Conservation (phyloP, 64 coral and sea anemone genomes). For the Actinia equina region DNA sequence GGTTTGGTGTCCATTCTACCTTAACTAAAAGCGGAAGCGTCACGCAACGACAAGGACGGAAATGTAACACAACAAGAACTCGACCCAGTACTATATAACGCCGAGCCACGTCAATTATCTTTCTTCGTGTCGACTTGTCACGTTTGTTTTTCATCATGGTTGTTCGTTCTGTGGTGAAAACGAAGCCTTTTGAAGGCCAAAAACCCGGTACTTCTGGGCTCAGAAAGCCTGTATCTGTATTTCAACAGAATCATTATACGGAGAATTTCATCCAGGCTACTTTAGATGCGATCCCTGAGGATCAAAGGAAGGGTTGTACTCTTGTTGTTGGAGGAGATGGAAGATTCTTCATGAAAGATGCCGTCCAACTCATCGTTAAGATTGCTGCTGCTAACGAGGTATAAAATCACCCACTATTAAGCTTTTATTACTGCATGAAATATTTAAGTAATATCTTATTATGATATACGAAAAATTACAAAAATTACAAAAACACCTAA, state of each 20-base stretch:
- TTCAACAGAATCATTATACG: conserved; percentile 84
- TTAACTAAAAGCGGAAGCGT: neutral
- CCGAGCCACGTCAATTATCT: neutral
- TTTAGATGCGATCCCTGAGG: conserved; percentile 76
- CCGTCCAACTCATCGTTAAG: conserved; percentile 67
- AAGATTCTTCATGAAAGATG: conserved; percentile 81
- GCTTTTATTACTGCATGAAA: neutral
- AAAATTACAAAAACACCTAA: no score
- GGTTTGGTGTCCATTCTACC: neutral
- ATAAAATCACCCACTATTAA: neutral
- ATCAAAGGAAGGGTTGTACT: conserved; percentile 55
- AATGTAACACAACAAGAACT: neutral
- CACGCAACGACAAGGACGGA: neutral
- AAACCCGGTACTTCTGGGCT: conserved; percentile 97
- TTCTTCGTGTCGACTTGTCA: neutral
- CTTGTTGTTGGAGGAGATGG: conserved; percentile 96
- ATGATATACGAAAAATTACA: no score
- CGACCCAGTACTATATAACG: neutral
- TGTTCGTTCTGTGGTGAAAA: conserved; percentile 49
- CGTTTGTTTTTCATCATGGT: neutral
- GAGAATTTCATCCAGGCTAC: conserved; percentile 96
- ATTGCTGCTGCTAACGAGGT: conserved; percentile 97
- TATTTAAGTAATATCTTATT: neutral
- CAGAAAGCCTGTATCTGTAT: conserved; percentile 81
- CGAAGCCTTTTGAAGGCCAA: conserved; percentile 76